Percentiles rank a stretch among this genome's conserved stretches.
Evolutionary conservation across 2,888 invertebrate species (phyloP).

Genomic region (Pollenia griseotomentosa): DNA sequence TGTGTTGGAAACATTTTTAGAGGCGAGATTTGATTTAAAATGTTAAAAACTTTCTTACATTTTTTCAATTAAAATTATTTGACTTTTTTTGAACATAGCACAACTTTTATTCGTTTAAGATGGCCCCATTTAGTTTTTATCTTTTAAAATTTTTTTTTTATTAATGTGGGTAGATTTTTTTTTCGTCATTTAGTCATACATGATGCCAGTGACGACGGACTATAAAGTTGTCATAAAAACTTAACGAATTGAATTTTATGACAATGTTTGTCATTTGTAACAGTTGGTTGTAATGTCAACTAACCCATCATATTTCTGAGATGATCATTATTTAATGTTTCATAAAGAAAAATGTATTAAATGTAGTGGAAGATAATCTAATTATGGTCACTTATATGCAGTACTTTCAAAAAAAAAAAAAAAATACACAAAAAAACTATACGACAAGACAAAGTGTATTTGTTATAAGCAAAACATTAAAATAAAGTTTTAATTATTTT

Average conservation of each 20-base stretch:
- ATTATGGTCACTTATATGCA: conserved; percentile 84
- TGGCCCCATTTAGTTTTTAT: too few species aligned
- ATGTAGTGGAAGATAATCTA: conserved; percentile 84
- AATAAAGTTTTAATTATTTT: not conserved
- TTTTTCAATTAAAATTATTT: too few species aligned
- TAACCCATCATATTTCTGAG: conserved; percentile 59
- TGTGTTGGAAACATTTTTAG: too few species aligned
- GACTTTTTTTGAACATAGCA: too few species aligned
- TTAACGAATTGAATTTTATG: conserved; percentile 67
- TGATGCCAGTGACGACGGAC: conserved; percentile 4
- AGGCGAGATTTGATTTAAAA: too few species aligned
- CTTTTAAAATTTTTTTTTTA: not conserved
- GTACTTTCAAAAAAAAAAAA: not conserved
- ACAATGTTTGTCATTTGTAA: conserved; percentile 64
- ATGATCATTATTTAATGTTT: conserved; percentile 75
- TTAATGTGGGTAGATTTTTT: conserved; percentile 45
- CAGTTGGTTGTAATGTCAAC: conserved; percentile 69
- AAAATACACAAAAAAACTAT: not conserved
- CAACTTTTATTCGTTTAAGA: too few species aligned
- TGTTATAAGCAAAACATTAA: not conserved
- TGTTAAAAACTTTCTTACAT: too few species aligned
- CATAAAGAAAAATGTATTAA: conserved; percentile 79
- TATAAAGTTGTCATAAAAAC: conserved; percentile 46
- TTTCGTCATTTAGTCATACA: conserved; percentile 42
- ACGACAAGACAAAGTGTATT: not conserved